A percentile compares a stretch with the other conserved stretches of the same genome.
Conservation (phyloP, 92 coral and sea anemone genomes). For the Siderastrea radians region DNA sequence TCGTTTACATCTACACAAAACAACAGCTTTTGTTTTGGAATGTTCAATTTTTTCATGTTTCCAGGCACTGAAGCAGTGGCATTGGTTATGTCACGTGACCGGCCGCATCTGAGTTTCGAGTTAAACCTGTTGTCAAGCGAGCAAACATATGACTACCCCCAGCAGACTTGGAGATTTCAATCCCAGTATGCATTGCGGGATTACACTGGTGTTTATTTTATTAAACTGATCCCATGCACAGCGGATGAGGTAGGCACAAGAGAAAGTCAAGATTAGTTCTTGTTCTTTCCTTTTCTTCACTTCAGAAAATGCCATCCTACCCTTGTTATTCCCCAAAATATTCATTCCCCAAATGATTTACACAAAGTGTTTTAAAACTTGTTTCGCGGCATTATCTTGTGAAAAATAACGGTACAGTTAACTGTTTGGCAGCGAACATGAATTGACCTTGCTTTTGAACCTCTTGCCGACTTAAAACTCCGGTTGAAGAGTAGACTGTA, state of each 20-base stretch:
- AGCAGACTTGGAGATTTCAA: conserved; percentile 95
- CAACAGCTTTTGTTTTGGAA: too few relatives aligned
- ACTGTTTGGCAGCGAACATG: too few relatives aligned
- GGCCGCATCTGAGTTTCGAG: conserved; percentile 88
- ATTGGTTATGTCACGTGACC: conserved; percentile 96
- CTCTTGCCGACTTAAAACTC: too few relatives aligned
- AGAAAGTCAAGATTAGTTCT: too few relatives aligned
- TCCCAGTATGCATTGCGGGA: conserved; percentile 95
- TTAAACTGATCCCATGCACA: conserved; percentile 93
- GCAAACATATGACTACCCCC: conserved; percentile 89
- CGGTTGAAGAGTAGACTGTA: too few relatives aligned
- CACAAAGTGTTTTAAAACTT: too few relatives aligned
- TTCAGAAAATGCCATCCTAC: background rate
- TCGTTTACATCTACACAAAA: too few relatives aligned
- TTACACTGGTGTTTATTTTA: conserved; percentile 94
- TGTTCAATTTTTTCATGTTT: background rate
- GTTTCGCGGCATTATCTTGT: too few relatives aligned
- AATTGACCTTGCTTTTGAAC: too few relatives aligned
- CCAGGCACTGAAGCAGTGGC: conserved; percentile 77
- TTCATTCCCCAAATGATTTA: too few relatives aligned
- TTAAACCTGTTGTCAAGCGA: conserved; percentile 83
- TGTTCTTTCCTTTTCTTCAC: background rate
- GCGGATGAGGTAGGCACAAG: conserved; percentile 73
- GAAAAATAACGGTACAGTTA: too few relatives aligned
- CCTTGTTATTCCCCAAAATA: background rate